These are phyloP conservation scores for Acheta domesticus DNA, from an alignment of 2,888 invertebrate genomes.

Conservation along the genomic window DNA sequence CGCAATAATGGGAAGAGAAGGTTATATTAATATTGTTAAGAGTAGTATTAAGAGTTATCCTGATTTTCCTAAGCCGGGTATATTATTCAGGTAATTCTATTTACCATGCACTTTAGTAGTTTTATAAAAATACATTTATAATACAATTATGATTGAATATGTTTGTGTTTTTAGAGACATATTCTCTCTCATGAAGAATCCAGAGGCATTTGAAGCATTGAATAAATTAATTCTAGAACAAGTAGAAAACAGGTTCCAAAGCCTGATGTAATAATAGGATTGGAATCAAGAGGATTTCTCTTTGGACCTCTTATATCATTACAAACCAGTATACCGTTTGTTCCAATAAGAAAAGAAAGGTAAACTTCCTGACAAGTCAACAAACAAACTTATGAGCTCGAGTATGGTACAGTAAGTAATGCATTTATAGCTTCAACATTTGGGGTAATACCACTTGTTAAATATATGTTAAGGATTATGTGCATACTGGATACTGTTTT, in stretches of 20 bases:
- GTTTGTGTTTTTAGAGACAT: constrained; percentile 71
- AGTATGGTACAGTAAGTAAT: constrained; percentile 78
- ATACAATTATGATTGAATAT: too few relatives aligned
- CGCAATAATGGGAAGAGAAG: neutral
- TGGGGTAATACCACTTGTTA: neutral
- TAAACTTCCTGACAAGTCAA: constrained; percentile 80
- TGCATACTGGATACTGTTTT: constrained; percentile 67
- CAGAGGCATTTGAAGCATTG: constrained; percentile 65
- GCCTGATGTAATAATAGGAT: constrained; percentile 75
- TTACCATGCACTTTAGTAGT: too few relatives aligned
- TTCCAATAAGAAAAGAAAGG: constrained; percentile 93
- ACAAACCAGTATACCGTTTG: constrained; percentile 75
- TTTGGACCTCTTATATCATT: constrained; percentile 83
- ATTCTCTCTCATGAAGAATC: constrained; percentile 78
- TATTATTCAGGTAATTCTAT: constrained; percentile 69
- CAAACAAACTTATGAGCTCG: constrained; percentile 69
- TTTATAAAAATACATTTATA: too few relatives aligned
- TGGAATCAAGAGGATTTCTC: constrained; percentile 93
- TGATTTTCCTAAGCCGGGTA: constrained; percentile 83
- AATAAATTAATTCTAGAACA: constrained; percentile 68
- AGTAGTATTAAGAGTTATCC: constrained; percentile 65
- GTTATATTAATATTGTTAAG: constrained; percentile 49
- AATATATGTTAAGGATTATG: constrained; percentile 41
- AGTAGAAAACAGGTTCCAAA: constrained; percentile 54
- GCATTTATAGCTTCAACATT: constrained; percentile 31